A percentile compares a stretch with the other conserved stretches of the same genome.
phyloP scores from a whole-genome alignment of 53 echinoderm and acorn worm genomes.

The Patiria pectinifera region DNA sequence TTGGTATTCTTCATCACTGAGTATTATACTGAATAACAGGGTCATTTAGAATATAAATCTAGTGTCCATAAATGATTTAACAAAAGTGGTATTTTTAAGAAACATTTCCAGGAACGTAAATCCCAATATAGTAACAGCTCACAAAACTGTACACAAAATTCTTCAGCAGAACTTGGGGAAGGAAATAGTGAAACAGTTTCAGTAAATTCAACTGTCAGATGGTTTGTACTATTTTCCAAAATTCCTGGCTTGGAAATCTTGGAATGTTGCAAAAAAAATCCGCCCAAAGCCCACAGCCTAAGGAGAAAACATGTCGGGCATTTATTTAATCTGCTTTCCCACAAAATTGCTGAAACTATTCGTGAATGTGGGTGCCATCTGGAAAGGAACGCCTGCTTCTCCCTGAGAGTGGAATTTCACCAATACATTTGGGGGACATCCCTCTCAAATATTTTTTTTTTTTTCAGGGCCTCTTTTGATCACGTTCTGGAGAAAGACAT shows the following conservation, averaged over 20 bases:
- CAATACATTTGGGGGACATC: slow-evolving; percentile 27
- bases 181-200: background rate
- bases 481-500: too few species aligned
- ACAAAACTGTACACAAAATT: background rate
- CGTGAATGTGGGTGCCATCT: slow-evolving; percentile 23
- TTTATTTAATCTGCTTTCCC: background rate
- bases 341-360: background rate
- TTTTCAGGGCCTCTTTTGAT: too few species aligned
- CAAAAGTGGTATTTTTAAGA: background rate
- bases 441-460: background rate
- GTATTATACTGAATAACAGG: too few species aligned
- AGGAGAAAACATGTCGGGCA: background rate
- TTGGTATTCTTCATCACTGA: background rate
- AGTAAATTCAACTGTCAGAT: background rate
- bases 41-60: too few species aligned
- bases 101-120: background rate
- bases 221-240: background rate
- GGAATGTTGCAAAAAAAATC: background rate
- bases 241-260: background rate
- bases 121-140: background rate
- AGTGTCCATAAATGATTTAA: too few species aligned
- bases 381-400: background rate
- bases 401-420: slow-evolving; percentile 7
- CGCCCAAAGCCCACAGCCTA: background rate
- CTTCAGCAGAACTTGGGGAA: background rate